A percentile compares a stretch with the other conserved stretches of the same genome.
Conservation (phyloP, 1,140 invertebrate species). For the Diorhabda carinulata region DNA sequence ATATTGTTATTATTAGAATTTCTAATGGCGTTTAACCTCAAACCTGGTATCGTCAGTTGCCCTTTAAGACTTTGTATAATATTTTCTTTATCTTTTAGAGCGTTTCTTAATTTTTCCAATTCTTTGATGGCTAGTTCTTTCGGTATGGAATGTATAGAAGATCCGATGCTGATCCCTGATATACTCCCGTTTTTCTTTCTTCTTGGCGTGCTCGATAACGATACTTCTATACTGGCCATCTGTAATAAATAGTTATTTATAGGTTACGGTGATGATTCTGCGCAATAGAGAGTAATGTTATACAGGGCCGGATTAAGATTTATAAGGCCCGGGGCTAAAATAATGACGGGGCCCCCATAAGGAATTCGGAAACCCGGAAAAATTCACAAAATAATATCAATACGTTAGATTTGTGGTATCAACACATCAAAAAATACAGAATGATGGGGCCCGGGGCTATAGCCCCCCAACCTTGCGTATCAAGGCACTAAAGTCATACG, state of each 20-base stretch:
- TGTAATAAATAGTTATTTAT: constrained; percentile 44
- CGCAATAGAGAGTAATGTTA: no score
- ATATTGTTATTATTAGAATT: constrained; percentile 29
- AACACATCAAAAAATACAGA: no score
- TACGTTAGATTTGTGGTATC: no score
- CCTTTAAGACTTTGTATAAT: constrained; percentile 67
- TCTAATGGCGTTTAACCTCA: constrained; percentile 34
- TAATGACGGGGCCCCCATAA: no score
- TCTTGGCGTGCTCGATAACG: constrained; percentile 63
- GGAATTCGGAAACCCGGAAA: no score
- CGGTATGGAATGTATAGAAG: constrained; percentile 49
- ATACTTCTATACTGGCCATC: constrained; percentile 85
- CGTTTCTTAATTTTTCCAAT: constrained; percentile 66
- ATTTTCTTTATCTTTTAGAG: constrained; percentile 74
- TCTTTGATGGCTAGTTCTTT: constrained; percentile 52
- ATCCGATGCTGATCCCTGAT: constrained; percentile 32
- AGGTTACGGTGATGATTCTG: no score
- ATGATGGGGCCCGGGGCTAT: no score
- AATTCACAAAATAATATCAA: no score
- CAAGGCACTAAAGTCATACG: no score
- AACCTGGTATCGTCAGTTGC: constrained; percentile 47
- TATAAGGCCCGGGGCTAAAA: no score
- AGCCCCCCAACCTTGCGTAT: no score
- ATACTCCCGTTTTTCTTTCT: constrained; percentile 58
- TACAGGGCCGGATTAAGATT: no score